Evolutionary conservation across 2,113 vertebrate genomes (phyloP), one percentile per base, ranked within the genome.

Genomic region (Carassius carassius): DNA sequence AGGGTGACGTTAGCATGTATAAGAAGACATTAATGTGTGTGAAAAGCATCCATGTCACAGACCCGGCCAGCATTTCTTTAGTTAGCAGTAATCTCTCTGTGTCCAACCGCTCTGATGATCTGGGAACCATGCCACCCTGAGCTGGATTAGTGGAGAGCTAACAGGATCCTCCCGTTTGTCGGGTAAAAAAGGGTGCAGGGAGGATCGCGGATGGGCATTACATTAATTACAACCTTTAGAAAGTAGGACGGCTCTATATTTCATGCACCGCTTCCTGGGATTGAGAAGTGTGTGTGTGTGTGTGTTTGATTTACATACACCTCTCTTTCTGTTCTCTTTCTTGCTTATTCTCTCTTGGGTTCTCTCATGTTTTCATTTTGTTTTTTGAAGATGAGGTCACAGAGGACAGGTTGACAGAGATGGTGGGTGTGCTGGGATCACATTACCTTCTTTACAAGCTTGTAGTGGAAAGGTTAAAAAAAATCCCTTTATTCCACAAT

Each of bases 71-170:
- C 78, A 87, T n/a, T 60, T 80, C 76, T 56, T 63, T 41, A 14
- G 49, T 76, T 44, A 72, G n/a, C 12, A 2, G n/a, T 82, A 85
- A 84, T 85, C 85, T 85, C 65, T 76, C n/a, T 73, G 54, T 65
- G 51, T 88, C 67, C 72, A n/a, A 72, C 23, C 56, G 49, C 41
- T 60, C 78, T 8, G 56, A 88, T 88, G 82, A 86, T 91, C 88
- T 76, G 84, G 89, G 86, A 90, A 86, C 80, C 85, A 85, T 92
- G 90, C 89, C 92, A 90, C 89, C 80, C 91, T 90, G 88, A 92
- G 90, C 91, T 86, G 90, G 92, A 94, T 93, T 92, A 94, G 83
- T 41, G 80, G 86, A 88, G 82, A 84, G 84, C 90, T 92, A 91
- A 93, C 90, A 91, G 91, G 91, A 92, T 90, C 62, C 56, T 87